Conservation (phyloP, 2,888 invertebrate genomes). For the Aphidius colemani region DNA sequence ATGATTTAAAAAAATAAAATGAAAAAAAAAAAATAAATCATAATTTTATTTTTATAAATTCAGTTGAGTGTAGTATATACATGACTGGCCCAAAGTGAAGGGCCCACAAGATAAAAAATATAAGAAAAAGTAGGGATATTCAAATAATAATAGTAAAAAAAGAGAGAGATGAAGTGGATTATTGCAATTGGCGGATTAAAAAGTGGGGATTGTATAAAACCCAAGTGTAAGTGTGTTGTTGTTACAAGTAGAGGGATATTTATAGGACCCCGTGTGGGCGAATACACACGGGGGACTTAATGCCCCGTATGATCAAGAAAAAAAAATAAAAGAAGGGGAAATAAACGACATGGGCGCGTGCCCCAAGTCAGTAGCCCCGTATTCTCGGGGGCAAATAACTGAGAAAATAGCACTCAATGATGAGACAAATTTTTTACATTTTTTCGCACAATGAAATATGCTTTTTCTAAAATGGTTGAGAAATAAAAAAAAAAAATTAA, state of each 20-base stretch:
- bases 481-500: too few species aligned
- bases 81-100: too few species aligned
- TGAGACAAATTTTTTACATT: constrained; percentile 17
- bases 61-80: too few species aligned
- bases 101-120: too few species aligned
- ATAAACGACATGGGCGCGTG: constrained; percentile 50
- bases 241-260: constrained; percentile 17
- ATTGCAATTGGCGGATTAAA: constrained; percentile 24
- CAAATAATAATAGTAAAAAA: too few species aligned
- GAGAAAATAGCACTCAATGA: constrained; percentile 35
- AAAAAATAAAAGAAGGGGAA: constrained; percentile 35
- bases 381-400: constrained; percentile 35
- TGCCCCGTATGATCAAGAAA: neutral
- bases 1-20: constrained; percentile 2
- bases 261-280: constrained; percentile 25
- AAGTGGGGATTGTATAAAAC: constrained; percentile 24
- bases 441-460: too few species aligned
- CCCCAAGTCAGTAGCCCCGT: constrained; percentile 47
- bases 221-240: constrained; percentile 25
- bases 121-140: too few species aligned
- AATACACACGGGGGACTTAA: constrained; percentile 23
- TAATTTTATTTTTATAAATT: too few species aligned
- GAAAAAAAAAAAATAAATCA: too few species aligned
- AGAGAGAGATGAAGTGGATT: constrained; percentile 21
- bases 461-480: too few species aligned